Conservation (phyloP, 2,888 invertebrate species). For the Eilema caniola region DNA sequence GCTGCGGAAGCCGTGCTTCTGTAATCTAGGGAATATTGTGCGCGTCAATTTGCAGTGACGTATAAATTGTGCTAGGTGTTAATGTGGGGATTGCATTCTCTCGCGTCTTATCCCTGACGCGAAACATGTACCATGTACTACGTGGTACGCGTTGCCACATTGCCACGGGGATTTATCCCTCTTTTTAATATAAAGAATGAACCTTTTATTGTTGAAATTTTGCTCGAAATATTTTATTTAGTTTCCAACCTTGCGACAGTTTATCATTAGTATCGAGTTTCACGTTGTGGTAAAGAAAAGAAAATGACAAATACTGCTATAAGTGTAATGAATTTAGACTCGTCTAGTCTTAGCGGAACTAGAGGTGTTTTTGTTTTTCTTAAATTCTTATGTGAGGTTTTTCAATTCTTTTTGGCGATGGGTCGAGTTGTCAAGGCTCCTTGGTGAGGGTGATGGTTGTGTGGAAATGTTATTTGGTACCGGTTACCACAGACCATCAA, state of each 20-base stretch:
- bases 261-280: background rate
- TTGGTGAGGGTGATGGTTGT: background rate
- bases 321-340: background rate
- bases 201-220: constrained; percentile 1
- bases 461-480: background rate
- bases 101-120: background rate
- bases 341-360: too few relatives aligned
- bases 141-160: background rate
- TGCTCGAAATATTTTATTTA: background rate
- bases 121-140: background rate
- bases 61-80: constrained; percentile 10
- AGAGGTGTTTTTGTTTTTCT: background rate
- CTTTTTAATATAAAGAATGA: background rate
- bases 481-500: background rate
- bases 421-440: background rate
- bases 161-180: background rate
- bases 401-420: background rate
- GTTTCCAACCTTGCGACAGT: constrained; percentile 4
- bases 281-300: background rate
- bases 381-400: background rate
- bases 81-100: constrained; percentile 6
- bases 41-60: constrained; percentile 23
- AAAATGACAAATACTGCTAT: background rate
- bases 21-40: constrained; percentile 33
- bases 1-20: constrained; percentile 32